Evolutionary conservation across 1,140 invertebrate species (phyloP).

Genomic region (Scaptomyza hsui): DNA sequence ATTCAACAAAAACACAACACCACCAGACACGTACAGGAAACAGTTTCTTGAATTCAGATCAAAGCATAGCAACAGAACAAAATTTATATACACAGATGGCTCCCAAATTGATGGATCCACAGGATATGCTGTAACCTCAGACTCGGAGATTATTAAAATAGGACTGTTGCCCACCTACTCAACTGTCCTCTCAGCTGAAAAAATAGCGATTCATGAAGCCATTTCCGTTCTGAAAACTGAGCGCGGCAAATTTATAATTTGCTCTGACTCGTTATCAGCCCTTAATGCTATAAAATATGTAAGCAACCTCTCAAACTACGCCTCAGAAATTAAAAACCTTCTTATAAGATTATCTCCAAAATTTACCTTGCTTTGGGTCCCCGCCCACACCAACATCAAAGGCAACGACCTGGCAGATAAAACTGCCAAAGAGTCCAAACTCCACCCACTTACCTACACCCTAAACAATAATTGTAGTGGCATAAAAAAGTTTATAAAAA

Average conservation of each 20-base stretch:
- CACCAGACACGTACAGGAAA: neutral
- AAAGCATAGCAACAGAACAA: neutral
- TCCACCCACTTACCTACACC: neutral
- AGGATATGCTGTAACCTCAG: neutral
- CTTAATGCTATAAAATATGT: slow-evolving; percentile 9
- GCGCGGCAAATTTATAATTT: slow-evolving; percentile 9
- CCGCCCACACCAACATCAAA: neutral
- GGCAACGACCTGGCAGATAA: slow-evolving; percentile 10
- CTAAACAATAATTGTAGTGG: neutral
- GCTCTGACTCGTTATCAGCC: slow-evolving; percentile 4
- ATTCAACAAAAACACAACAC: slow-evolving; percentile 1
- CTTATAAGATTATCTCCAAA: slow-evolving; percentile 7
- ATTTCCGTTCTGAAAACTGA: neutral
- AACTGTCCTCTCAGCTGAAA: slow-evolving; percentile 15
- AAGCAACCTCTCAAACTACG: neutral
- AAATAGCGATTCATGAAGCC: slow-evolving; percentile 8
- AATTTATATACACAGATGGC: slow-evolving; percentile 3
- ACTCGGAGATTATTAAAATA: slow-evolving; percentile 3
- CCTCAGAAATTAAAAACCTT: neutral
- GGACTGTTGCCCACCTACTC: slow-evolving; percentile 2
- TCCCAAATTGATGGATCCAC: slow-evolving; percentile 4
- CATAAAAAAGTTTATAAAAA: slow-evolving; percentile 10
- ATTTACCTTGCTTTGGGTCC: slow-evolving; percentile 6
- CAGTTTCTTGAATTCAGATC: neutral
- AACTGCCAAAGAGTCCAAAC: neutral